Base-by-base conservation (phyloP, 2,113 vertebrate genomes). In the Etia nguti region DNA sequence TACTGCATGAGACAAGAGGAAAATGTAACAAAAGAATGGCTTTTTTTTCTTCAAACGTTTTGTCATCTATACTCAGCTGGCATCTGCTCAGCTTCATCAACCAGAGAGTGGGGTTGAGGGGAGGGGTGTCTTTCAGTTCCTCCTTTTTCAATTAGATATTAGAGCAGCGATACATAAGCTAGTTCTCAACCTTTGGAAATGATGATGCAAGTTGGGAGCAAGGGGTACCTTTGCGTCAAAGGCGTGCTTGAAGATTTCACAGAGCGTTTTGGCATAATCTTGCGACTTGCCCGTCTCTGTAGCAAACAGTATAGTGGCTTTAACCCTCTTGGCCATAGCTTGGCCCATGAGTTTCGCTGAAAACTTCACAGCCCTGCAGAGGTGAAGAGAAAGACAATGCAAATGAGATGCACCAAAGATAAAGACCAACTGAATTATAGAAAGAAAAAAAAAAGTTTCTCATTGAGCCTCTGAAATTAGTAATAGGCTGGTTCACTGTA, bases 221-320 rank as follows among this genome's bases (percentile, higher is more conserved):
- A 92, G 87, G 86, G 10, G 5, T 96, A 99, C 99, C 98, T 99
- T 99, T 60, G 98, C 98, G 18, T 99, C 98, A 0, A 99, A 99
- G 7, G 99, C 99, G 0, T 99, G 98, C 90, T 99, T 99, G 97
- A 99, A 99, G 95, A 99, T 99, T 94, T 99, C 98, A 65, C 98
- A 99, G 7, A 99, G 95, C 3, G 99, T 99, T 96, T 99, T 99
- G 94, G 99, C 99, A 12, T 99, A 99, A 93, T 97, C 97, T 88
- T 99, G 98, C 0, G 99, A 99, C 88, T 99, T 99, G 20, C 99
- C 99, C 0, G 99, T 99, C 86, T 99, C 99, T 0, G 98, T 99
- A 90, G 98, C 99, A 0, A 98, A 99, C 80, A 99, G 96, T 84
- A 99, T 99, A 90, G 98, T 99, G 0, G 99, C 98, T 92, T 99